Percentiles rank a stretch among this genome's conserved stretches.
Evolutionary conservation across 2,113 vertebrate species (phyloP).

Genomic region (Salvelinus namaycush): DNA sequence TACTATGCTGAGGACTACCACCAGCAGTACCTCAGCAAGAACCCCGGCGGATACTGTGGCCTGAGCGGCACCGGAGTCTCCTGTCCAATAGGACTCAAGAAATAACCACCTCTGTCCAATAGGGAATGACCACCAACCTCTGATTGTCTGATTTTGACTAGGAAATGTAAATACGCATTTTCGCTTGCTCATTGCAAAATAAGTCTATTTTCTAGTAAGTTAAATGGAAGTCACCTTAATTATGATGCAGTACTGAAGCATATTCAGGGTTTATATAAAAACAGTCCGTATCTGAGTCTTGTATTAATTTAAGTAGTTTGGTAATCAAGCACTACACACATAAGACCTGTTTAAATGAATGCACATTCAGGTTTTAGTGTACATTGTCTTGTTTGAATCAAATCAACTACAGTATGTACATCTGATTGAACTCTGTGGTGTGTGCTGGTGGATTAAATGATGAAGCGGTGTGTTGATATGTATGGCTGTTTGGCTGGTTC

Average conservation of each 20-base stretch:
- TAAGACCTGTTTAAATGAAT: neutral
- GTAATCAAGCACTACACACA: no score
- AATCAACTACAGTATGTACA: neutral
- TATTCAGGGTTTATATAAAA: neutral
- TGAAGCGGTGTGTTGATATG: neutral
- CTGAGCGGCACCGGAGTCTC: conserved; percentile 83
- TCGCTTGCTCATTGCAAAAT: neutral
- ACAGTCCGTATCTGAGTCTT: neutral
- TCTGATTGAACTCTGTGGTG: neutral
- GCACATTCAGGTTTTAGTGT: neutral
- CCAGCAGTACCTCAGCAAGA: conserved; percentile 94
- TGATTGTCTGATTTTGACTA: no score
- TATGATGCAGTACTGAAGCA: neutral
- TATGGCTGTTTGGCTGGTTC: neutral
- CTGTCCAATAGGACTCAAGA: conserved; percentile 75
- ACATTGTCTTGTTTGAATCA: neutral
- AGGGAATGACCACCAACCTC: no score
- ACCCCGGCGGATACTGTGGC: conserved; percentile 85
- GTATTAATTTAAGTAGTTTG: neutral
- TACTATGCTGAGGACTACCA: conserved; percentile 92
- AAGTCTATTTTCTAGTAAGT: neutral
- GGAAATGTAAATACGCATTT: neutral
- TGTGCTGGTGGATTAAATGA: neutral
- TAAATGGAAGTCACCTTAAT: neutral
- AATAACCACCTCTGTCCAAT: conserved; percentile 14